A percentile compares a stretch with the other conserved stretches of the same genome.
Conservation (phyloP, 2,113 vertebrate genomes). For the Condylura cristata region DNA sequence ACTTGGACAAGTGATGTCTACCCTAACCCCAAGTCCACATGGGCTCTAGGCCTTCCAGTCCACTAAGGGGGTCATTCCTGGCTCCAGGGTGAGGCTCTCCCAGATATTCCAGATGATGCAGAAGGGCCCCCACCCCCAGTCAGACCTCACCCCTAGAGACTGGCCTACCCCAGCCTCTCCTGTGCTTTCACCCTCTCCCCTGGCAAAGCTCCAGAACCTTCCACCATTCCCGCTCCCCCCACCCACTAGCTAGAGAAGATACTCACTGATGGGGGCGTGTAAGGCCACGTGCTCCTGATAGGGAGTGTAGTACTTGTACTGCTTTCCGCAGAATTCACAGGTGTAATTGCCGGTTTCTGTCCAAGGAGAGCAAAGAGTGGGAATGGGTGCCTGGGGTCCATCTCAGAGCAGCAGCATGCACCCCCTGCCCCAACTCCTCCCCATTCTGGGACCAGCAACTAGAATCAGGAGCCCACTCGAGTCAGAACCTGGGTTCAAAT, state of each 20-base stretch:
- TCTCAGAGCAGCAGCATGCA: background rate
- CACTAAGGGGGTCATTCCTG: accelerated
- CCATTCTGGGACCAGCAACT: background rate
- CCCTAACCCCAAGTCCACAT: background rate
- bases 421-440: background rate
- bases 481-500: background rate
- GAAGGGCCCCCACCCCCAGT: background rate
- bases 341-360: constrained; percentile 98
- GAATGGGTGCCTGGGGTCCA: background rate
- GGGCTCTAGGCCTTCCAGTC: background rate
- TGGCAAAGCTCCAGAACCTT: background rate
- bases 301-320: constrained; percentile 99
- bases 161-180: background rate
- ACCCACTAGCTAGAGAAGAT: constrained; percentile 32
- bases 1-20: background rate
- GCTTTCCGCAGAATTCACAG: constrained; percentile 98
- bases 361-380: constrained; percentile 61
- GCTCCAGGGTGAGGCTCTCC: background rate
- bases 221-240: too few species aligned
- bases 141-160: background rate
- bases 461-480: background rate
- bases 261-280: constrained; percentile 97
- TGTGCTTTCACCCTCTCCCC: too few species aligned
- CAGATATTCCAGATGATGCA: background rate
- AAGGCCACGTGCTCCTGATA: constrained; percentile 99